phyloP scores from a whole-genome alignment of 2,113 vertebrate species.

The Oreochromis niloticus region DNA sequence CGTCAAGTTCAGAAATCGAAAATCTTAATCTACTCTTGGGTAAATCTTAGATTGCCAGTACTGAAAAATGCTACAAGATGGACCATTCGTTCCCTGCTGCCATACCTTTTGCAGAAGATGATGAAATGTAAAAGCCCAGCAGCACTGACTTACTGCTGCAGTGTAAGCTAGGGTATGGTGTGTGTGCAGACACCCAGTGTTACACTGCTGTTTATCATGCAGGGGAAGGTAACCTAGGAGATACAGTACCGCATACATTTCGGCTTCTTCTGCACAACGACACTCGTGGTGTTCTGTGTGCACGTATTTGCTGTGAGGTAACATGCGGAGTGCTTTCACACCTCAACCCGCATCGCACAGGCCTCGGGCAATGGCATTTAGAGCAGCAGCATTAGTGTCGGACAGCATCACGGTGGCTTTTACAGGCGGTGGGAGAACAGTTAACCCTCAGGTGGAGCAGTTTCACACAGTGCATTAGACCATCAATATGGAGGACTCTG shows the following conservation, averaged over 20 bases:
- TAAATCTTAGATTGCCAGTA: not conserved
- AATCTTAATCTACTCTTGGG: not conserved
- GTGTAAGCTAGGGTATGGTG: not conserved
- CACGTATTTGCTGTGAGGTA: not conserved
- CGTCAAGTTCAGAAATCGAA: not conserved
- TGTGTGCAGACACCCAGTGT: not conserved
- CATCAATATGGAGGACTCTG: not conserved
- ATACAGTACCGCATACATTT: conserved; percentile 2
- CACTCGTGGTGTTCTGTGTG: not conserved
- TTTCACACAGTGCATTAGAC: conserved; percentile 20
- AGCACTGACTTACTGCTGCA: not conserved
- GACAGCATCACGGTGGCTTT: conserved; percentile 28
- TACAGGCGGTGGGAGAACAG: conserved; percentile 3
- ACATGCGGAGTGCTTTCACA: conserved; percentile 22
- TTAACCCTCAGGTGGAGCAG: conserved; percentile 19
- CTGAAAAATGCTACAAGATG: not conserved
- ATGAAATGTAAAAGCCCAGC: not conserved
- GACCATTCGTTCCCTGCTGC: not conserved
- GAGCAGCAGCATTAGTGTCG: conserved; percentile 21
- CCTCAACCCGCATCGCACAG: not conserved
- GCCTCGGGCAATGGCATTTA: conserved; percentile 16
- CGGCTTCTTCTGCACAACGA: conserved; percentile 8
- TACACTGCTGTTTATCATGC: not conserved
- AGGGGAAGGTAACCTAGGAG: not conserved
- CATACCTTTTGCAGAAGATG: not conserved